phyloP scores from a whole-genome alignment of 2,888 invertebrate genomes.

The Alsophila aescularia region DNA sequence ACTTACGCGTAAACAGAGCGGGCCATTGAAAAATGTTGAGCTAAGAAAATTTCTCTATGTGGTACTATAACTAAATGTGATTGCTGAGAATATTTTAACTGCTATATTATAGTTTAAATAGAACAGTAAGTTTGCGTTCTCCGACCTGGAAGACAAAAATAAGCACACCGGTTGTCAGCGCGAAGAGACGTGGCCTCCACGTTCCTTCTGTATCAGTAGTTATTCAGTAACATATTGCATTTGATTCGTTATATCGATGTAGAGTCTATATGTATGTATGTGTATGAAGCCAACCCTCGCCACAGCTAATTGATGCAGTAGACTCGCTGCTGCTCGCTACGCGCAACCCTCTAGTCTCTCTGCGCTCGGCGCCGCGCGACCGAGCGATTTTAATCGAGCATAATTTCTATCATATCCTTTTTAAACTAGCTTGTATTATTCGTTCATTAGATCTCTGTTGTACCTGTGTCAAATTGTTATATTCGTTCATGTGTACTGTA shows the following conservation, averaged over 20 bases:
- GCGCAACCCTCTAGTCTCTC: slow-evolving; percentile 81
- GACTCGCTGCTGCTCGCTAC: slow-evolving; percentile 75
- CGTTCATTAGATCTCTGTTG: slow-evolving; percentile 84
- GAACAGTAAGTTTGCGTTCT: slow-evolving; percentile 65
- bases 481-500: slow-evolving; percentile 76
- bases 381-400: slow-evolving; percentile 77
- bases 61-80: slow-evolving; percentile 82
- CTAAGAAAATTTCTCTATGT: slow-evolving; percentile 83
- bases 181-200: slow-evolving; percentile 24
- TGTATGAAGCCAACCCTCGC: slow-evolving; percentile 69
- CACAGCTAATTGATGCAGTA: slow-evolving; percentile 83
- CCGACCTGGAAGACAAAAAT: slow-evolving; percentile 6
- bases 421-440: slow-evolving; percentile 81
- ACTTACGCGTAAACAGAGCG: slow-evolving; percentile 84
- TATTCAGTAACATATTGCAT: slow-evolving; percentile 59
- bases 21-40: slow-evolving; percentile 84
- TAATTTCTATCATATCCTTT: slow-evolving; percentile 82
- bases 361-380: slow-evolving; percentile 66
- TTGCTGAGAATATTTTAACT: slow-evolving; percentile 82
- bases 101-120: slow-evolving; percentile 79
- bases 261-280: slow-evolving; percentile 57
- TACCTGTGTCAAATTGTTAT: slow-evolving; percentile 82
- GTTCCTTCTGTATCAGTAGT: slow-evolving; percentile 48
- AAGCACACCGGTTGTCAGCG: slow-evolving; percentile 11
- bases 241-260: slow-evolving; percentile 57